Conservation (phyloP, 2,888 invertebrate species). For the Rugalucina vietnamica region DNA sequence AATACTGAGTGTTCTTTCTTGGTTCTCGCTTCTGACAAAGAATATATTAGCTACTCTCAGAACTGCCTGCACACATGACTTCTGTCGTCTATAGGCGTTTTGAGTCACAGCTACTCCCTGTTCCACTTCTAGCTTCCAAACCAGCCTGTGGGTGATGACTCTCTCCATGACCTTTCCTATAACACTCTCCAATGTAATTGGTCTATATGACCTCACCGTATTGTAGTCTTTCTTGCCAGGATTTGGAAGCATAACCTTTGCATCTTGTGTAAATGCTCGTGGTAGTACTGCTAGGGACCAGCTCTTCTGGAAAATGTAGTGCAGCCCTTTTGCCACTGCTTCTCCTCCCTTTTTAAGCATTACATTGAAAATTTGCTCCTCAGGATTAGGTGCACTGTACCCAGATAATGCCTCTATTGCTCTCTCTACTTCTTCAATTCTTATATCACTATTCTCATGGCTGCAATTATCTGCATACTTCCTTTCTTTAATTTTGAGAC, state of each 20-base stretch:
- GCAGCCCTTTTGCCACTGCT: not conserved
- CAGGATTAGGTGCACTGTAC: constrained; percentile 15
- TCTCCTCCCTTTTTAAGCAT: constrained; percentile 17
- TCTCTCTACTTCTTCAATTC: not conserved
- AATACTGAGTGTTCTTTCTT: too few species aligned
- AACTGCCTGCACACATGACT: too few species aligned
- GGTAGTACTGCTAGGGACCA: not conserved
- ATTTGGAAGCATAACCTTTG: constrained; percentile 14
- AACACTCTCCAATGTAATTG: too few species aligned
- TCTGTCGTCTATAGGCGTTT: too few species aligned
- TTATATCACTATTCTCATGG: not conserved
- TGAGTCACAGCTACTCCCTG: too few species aligned
- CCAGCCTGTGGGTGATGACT: too few species aligned
- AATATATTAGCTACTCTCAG: too few species aligned
- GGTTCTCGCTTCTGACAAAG: too few species aligned
- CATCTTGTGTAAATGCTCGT: constrained; percentile 5
- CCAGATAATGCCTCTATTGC: not conserved
- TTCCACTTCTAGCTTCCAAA: too few species aligned
- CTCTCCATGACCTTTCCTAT: too few species aligned
- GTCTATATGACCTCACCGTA: too few species aligned
- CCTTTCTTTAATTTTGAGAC: not conserved
- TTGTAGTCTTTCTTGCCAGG: not conserved
- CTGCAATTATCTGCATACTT: not conserved
- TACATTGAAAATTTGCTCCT: constrained; percentile 4
- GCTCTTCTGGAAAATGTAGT: constrained; percentile 15